phyloP scores from a whole-genome alignment of 53 echinoderm and acorn worm species.

The Patiria pectinifera region DNA sequence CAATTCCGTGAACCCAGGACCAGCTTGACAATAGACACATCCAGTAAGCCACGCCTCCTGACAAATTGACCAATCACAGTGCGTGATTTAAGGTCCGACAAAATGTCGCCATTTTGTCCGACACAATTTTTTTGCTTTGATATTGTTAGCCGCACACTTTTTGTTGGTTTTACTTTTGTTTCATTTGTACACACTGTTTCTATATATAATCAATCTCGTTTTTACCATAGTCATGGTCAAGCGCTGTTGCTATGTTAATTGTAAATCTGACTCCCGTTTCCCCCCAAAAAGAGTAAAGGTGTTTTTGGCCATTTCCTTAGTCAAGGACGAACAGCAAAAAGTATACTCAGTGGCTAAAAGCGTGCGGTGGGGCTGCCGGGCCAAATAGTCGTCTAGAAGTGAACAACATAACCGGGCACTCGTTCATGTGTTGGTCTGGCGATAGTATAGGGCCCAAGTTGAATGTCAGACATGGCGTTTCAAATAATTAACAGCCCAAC shows the following conservation, averaged over 20 bases:
- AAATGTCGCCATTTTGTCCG: constrained; percentile 5
- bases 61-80: constrained; percentile 19
- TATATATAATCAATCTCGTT: neutral
- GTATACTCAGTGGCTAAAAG: neutral
- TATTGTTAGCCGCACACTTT: constrained; percentile 8
- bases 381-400: too few relatives aligned
- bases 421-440: too few relatives aligned
- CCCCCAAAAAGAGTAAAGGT: neutral
- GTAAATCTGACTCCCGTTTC: neutral
- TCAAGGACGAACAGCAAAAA: neutral
- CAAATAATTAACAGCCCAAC: too few relatives aligned
- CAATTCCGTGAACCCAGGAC: too few relatives aligned
- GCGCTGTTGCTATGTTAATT: neutral
- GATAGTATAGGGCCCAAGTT: too few relatives aligned
- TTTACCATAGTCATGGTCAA: neutral
- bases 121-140: neutral
- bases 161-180: neutral
- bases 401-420: too few relatives aligned
- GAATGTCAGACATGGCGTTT: too few relatives aligned
- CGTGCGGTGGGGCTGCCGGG: neutral
- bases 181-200: neutral
- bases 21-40: neutral
- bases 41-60: constrained; percentile 3
- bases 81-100: neutral
- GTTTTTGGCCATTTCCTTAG: neutral